phyloP scores from a whole-genome alignment of 2,888 invertebrate species.

The Phymatocera aterrima region DNA sequence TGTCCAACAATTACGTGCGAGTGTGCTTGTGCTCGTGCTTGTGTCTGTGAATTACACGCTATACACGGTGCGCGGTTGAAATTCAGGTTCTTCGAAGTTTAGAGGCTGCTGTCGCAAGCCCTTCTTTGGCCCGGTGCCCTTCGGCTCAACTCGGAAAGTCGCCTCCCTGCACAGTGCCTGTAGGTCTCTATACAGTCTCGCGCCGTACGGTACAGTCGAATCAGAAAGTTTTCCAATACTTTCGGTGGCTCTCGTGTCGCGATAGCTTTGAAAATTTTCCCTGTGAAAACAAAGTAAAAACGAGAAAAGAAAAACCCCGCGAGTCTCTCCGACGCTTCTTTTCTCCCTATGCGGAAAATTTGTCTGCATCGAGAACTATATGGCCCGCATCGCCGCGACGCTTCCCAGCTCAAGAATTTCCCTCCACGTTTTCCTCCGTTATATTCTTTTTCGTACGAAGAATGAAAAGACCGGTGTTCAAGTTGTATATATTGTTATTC shows the following conservation, averaged over 20 bases:
- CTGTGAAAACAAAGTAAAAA: neutral
- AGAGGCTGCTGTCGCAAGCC: conserved; percentile 59
- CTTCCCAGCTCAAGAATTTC: no score
- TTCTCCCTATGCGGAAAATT: no score
- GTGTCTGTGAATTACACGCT: neutral
- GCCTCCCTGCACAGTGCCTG: conserved; percentile 27
- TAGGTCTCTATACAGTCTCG: conserved; percentile 23
- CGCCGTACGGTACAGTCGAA: conserved; percentile 50
- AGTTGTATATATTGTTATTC: no score
- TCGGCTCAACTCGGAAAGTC: conserved; percentile 55
- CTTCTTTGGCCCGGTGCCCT: conserved; percentile 56
- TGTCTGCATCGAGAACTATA: no score
- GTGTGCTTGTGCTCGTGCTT: neutral
- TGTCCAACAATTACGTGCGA: no score
- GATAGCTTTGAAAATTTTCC: neutral
- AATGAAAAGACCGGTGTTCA: no score
- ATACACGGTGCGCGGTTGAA: conserved; percentile 59
- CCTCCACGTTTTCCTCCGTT: no score
- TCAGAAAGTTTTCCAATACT: conserved; percentile 43
- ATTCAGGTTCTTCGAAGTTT: conserved; percentile 62
- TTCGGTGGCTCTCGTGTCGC: neutral
- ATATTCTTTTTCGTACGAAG: no score
- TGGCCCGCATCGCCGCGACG: no score
- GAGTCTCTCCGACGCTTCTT: no score
- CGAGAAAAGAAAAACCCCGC: no score